Base-by-base conservation (phyloP, 2,113 vertebrate genomes). In the Pachycephala philippinensis region DNA sequence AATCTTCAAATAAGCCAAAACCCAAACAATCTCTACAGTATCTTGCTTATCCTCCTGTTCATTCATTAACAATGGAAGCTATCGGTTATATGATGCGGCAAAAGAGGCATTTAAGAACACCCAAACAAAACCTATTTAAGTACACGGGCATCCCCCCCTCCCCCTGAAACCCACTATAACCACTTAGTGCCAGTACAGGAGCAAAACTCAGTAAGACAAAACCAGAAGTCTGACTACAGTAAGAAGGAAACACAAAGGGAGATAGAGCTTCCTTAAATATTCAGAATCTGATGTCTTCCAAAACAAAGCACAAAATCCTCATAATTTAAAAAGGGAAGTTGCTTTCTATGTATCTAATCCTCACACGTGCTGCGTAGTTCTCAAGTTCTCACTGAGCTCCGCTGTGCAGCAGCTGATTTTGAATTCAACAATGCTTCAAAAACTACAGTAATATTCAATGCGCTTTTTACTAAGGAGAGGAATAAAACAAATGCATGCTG, bases 21-120 rank as follows among this genome's bases (percentile, higher is more conserved):
- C 88, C 77, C 77, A 80, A 98, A 94, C 87, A 84, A 35, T 80
- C 54, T 93, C 89, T 90, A 93, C 35, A 85, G 84, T 90, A 95
- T 64, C 84, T 86, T 89, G 37, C 45, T 94, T 79, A 85, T 81
- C 74, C 68, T 94, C 75, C 91, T 88, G 86, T 90, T 97, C 90
- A 31, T 66, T 79, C 76, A 90, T 95, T 95, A 98, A 98, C 97
- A 98, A 97, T 97, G 97, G 97, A 98, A 97, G 83, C 94, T 97
- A 96, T 95, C 83, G 65, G 95, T 97, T 93, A 91, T 71, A 94
- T 61, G 84, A 97, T 91, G 90, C 15, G 28, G 88, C 78, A 97
- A 98, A 91, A 95, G 95, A 98, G 96, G 97, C 96, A 95, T 96
- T 97, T 91, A 92, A 95, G 92, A 75, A 78, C 94, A 54, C 7